Evolutionary conservation across 2,797 vertebrate species (phyloP).

Genomic region (Rhabdophis nuchalis): DNA sequence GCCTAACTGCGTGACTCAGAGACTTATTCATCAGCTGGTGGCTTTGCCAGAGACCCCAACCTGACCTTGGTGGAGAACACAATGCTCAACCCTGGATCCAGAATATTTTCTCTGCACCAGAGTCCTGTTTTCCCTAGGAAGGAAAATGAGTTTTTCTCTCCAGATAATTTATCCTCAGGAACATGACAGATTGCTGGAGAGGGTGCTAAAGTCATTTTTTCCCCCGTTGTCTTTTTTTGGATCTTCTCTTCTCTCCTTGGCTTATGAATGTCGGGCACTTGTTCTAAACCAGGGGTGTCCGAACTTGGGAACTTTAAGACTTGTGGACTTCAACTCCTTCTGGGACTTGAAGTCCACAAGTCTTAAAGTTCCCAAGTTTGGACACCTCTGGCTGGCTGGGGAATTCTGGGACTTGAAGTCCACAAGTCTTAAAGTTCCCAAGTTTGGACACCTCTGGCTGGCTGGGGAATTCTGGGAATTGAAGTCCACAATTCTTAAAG

Average conservation of each 20-base stretch:
- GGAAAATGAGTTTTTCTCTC: background rate
- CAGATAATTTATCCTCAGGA: background rate
- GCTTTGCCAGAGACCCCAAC: background rate
- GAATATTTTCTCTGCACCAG: background rate
- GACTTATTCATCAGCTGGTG: background rate
- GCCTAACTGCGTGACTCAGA: background rate
- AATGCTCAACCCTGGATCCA: background rate
- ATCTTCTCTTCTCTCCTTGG: background rate
- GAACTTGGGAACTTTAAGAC: too few species aligned
- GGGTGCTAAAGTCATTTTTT: background rate
- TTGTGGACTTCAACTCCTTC: too few species aligned
- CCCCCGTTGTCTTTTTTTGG: background rate
- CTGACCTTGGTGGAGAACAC: background rate
- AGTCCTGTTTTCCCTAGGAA: background rate
- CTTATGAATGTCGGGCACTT: background rate
- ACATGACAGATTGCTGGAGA: background rate
- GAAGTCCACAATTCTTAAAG: too few species aligned
- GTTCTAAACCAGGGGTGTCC: background rate
- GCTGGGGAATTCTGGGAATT: too few species aligned
- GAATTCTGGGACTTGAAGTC: too few species aligned
- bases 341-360: too few species aligned
- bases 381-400: too few species aligned
- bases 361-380: too few species aligned
- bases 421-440: too few species aligned
- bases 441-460: too few species aligned